These are phyloP conservation scores for Myodes glareolus DNA, from an alignment of 2,113 vertebrate genomes.

Conservation along the genomic window DNA sequence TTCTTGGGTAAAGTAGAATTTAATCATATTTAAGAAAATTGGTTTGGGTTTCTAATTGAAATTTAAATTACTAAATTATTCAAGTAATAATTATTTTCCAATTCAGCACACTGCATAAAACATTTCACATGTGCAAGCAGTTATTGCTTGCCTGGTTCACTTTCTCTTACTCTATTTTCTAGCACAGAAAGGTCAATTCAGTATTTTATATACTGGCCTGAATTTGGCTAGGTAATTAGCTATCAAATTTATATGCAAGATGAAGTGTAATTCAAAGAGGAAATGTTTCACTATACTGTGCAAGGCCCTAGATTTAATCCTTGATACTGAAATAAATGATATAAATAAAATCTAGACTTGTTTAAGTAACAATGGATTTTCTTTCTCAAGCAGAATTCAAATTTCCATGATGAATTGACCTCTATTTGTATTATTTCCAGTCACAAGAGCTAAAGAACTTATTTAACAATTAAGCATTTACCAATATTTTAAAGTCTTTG, in stretches of 20 bases:
- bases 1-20: neutral
- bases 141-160: neutral
- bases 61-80: slow-evolving; percentile 38
- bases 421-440: slow-evolving; percentile 33
- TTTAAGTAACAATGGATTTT: slow-evolving; percentile 52
- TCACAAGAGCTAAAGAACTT: neutral
- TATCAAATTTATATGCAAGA: slow-evolving; percentile 26
- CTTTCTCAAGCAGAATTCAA: slow-evolving; percentile 2
- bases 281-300: neutral
- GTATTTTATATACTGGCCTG: slow-evolving; percentile 40
- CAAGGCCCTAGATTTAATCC: neutral
- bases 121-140: neutral
- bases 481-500: slow-evolving; percentile 43
- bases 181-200: slow-evolving; percentile 3
- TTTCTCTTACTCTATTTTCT: slow-evolving; percentile 28
- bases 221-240: slow-evolving; percentile 36
- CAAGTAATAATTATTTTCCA: slow-evolving; percentile 20
- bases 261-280: neutral
- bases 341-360: slow-evolving; percentile 33
- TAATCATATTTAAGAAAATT: slow-evolving; percentile 20
- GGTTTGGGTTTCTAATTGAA: slow-evolving; percentile 2
- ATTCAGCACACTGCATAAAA: neutral
- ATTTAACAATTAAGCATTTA: slow-evolving; percentile 1
- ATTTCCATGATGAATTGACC: neutral
- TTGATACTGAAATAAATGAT: neutral